Conservation (phyloP, 2,888 invertebrate species). For the Tetheella fluctuosa region DNA sequence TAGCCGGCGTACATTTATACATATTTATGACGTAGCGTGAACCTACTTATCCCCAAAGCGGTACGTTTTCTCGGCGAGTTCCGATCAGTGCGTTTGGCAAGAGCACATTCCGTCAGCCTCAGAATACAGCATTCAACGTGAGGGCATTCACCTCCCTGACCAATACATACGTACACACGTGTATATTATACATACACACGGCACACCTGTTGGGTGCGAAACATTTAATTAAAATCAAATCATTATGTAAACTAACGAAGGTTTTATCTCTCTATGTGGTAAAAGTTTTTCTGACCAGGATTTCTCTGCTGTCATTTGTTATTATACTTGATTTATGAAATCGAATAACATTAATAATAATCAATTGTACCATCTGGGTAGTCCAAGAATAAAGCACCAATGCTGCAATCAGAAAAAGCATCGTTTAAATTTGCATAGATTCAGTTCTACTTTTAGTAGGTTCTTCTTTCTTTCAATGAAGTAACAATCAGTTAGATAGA, state of each 20-base stretch:
- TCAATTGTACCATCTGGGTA: too few species aligned
- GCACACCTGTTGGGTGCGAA: constrained; percentile 26
- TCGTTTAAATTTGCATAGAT: too few species aligned
- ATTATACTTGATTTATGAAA: too few species aligned
- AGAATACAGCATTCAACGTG: constrained; percentile 59
- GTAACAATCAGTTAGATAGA: too few species aligned
- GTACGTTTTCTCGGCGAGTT: constrained; percentile 65
- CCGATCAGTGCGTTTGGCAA: constrained; percentile 80
- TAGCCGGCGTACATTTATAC: constrained; percentile 10
- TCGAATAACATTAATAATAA: too few species aligned
- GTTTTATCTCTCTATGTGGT: constrained; percentile 13
- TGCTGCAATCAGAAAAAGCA: too few species aligned
- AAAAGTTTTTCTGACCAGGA: background rate
- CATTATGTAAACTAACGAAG: constrained; percentile 11
- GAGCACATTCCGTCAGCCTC: constrained; percentile 69
- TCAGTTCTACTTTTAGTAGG: too few species aligned
- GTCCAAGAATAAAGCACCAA: too few species aligned
- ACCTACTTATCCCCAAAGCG: constrained; percentile 60
- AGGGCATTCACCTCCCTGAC: constrained; percentile 69
- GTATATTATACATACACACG: constrained; percentile 28
- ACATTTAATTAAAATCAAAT: constrained; percentile 30
- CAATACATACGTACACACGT: constrained; percentile 42
- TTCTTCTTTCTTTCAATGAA: too few species aligned
- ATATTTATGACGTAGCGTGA: constrained; percentile 31
- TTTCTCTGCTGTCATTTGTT: background rate